These are phyloP conservation scores for Drosophila longiperda DNA, from an alignment of 2,888 invertebrate genomes.

Conservation along the genomic window DNA sequence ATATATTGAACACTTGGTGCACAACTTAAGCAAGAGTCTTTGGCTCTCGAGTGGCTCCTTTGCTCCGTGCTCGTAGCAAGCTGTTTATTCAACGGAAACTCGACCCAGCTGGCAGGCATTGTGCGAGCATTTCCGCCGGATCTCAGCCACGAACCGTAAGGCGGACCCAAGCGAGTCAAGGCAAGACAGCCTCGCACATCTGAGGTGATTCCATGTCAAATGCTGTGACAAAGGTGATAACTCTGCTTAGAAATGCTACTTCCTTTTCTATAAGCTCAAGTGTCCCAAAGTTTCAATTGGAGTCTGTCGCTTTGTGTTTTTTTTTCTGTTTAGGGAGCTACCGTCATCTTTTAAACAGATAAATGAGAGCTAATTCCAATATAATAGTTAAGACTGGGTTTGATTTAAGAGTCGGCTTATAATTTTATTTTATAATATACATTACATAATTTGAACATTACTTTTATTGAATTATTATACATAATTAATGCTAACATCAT, in stretches of 20 bases:
- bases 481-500: no score
- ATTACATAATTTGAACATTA: no score
- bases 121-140: constrained; percentile 60
- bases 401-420: background rate
- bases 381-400: constrained; percentile 3
- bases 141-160: constrained; percentile 30
- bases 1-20: constrained; percentile 80
- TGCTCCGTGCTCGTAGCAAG: constrained; percentile 3
- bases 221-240: constrained; percentile 69
- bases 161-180: background rate
- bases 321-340: background rate
- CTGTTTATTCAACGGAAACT: constrained; percentile 54
- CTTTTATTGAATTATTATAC: background rate
- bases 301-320: constrained; percentile 41
- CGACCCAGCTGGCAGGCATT: constrained; percentile 68
- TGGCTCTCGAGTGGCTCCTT: constrained; percentile 30
- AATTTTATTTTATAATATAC: no score
- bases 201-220: constrained; percentile 58
- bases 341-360: constrained; percentile 15
- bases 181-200: background rate
- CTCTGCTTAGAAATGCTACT: constrained; percentile 27
- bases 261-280: constrained; percentile 31
- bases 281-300: constrained; percentile 61
- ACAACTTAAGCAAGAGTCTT: constrained; percentile 67
- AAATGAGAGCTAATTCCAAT: background rate